Evolutionary conservation across 2,797 vertebrate genomes (phyloP), one percentile per base, ranked within the genome.

Genomic region (Mus minutoides): DNA sequence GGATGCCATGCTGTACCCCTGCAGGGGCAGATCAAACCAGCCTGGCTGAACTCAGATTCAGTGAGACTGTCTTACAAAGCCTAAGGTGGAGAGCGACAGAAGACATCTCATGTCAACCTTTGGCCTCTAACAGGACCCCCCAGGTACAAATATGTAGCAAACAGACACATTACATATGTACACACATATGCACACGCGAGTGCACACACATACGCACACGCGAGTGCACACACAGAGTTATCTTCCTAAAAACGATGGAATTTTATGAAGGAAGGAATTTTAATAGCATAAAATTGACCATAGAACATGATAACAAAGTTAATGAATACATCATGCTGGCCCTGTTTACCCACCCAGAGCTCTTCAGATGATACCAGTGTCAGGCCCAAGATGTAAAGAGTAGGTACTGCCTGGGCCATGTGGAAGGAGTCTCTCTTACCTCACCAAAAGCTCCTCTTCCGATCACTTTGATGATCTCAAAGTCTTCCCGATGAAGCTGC

Each of bases 381-480:
- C 1, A 29, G 43, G 40, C 90, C 29, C 2, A 11, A 24, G 16
- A 2, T 60, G 13, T 31, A 49, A 4, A 19, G 40, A 49, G 52
- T 49, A 17, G 14, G 0, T 19, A 64, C 16, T 40, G 7, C 37
- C 21, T 2, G 2, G 31, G 37, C 49, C 0, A 17, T 46, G 31
- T 4, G 49, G n/a, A 13, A 0, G 24, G 22, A 22, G 49, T 6
- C 14, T 3, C 31, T 96, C 99, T 99, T 98, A 99, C 99, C 99
- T 99, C 99, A 76, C 99, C 99, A 94, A 99, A 99, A 37, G 99
- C 99, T 84, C 99, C 99, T 98, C 99, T 98, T 95, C 99, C 99
- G 4, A 99, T 99, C 78, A 99, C 99, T 99, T 99, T 99, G 96
- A 99, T 99, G 91, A 99, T 99, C 98, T 99, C 99, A 83, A 99